These are phyloP conservation scores for Forficula auricularia DNA, from an alignment of 1,140 invertebrate species.

Conservation along the genomic window DNA sequence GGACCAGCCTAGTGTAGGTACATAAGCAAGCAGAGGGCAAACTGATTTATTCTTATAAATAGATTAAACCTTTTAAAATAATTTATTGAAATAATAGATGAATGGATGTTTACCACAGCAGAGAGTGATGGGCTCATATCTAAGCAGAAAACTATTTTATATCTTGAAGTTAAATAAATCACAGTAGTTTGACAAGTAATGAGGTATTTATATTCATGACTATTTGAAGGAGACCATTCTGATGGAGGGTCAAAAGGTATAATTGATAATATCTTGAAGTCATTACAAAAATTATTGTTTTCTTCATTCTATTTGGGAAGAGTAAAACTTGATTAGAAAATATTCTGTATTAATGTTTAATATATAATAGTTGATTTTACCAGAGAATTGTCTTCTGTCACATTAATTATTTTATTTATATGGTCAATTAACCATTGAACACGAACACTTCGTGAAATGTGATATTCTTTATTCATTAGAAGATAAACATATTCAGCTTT, in stretches of 20 bases:
- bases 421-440: slow-evolving; percentile 58
- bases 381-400: slow-evolving; percentile 25
- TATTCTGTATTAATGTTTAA: slow-evolving; percentile 4
- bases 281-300: slow-evolving; percentile 23
- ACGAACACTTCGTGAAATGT: slow-evolving; percentile 55
- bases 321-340: not conserved
- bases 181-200: slow-evolving; percentile 26
- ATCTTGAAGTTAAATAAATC: slow-evolving; percentile 36
- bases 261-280: slow-evolving; percentile 45
- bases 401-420: slow-evolving; percentile 40
- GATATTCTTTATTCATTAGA: slow-evolving; percentile 53
- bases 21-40: no score
- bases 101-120: slow-evolving; percentile 46
- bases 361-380: slow-evolving; percentile 16
- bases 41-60: no score
- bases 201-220: slow-evolving; percentile 33
- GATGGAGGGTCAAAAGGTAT: slow-evolving; percentile 33
- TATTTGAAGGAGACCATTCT: slow-evolving; percentile 32
- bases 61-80: no score
- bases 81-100: no score
- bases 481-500: slow-evolving; percentile 49
- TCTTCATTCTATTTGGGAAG: not conserved
- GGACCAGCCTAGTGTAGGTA: no score
- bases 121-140: slow-evolving; percentile 66
- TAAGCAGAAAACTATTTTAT: slow-evolving; percentile 56